Evolutionary conservation across 1,140 invertebrate genomes (phyloP), one percentile per base, ranked within the genome.

Genomic region (Pseudoatta argentina): DNA sequence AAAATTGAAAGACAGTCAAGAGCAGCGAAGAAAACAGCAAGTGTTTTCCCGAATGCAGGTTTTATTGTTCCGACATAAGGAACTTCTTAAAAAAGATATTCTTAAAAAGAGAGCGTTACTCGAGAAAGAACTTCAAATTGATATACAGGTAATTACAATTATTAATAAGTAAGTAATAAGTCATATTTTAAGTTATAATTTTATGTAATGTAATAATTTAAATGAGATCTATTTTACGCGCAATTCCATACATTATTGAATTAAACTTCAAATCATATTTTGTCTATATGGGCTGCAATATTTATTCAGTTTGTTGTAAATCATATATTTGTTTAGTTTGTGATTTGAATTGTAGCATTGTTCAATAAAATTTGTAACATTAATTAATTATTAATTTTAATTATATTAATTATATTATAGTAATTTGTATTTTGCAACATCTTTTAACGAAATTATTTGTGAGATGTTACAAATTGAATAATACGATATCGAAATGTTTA

Each of bases 71-170:
- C 96, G 97, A 88, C 98, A 99, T 86, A 99, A 99, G 93, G 98
- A 99, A 93, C 95, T 97, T 86, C 96, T 99, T 24, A 99, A 99
- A 94, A 99, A 98, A 92, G 98, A 99, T 91, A 99, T 99, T 81
- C 96, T 98, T 55, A 98, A 98, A 90, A 99, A 99, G 93, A 95
- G 98, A 89, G 97, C 97, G 5, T 94, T 98, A 3, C 96, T 99
- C 64, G 98, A 99, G 94, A 98, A 98, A 91, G 98, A 98, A 94
- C 96, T 99, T 66, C 97, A 98, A 93, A 97, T 97, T 89, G 98
- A 99, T 92, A 99, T 99, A 93, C 97, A 98, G 96, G 97, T 97
- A 59, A 44, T 34, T 34, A 48, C 0, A 44, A 14, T 34, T 21
- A n/a, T 55, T 55, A 57, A 21, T 57, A 57, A n/a, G 6, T 16